Evolutionary conservation across 2,888 invertebrate species (phyloP).

Genomic region (Notodonta dromedarius): DNA sequence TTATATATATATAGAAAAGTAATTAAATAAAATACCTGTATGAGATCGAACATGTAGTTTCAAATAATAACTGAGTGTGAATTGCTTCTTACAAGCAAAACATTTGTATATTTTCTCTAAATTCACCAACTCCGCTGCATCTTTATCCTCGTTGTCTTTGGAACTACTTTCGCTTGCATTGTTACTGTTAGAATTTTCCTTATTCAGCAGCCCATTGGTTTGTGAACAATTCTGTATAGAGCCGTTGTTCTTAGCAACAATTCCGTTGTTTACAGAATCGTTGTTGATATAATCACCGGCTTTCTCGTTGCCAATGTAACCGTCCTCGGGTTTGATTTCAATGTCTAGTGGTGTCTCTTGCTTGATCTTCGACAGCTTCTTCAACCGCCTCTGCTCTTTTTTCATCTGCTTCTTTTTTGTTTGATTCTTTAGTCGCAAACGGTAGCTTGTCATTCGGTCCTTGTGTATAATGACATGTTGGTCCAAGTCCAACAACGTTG

Average conservation of each 20-base stretch:
- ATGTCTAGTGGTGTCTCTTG: constrained; percentile 45
- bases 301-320: constrained; percentile 69
- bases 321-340: constrained; percentile 76
- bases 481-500: constrained; percentile 58
- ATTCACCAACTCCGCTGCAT: constrained; percentile 41
- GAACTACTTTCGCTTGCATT: constrained; percentile 8
- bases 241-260: neutral
- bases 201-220: constrained; percentile 25
- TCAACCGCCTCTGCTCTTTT: constrained; percentile 60
- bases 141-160: constrained; percentile 14
- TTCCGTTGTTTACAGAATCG: neutral
- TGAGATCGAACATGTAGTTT: constrained; percentile 76
- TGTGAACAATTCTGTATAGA: constrained; percentile 13
- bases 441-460: constrained; percentile 72
- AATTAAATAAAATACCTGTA: constrained; percentile 54
- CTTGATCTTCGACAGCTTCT: constrained; percentile 53
- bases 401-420: constrained; percentile 61
- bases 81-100: constrained; percentile 74
- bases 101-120: constrained; percentile 75
- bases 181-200: constrained; percentile 12
- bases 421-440: constrained; percentile 65
- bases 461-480: constrained; percentile 68
- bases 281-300: constrained; percentile 46
- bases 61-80: constrained; percentile 72
- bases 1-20: too few species aligned